Percentiles rank a stretch among this genome's conserved stretches.
Conservation (phyloP, 2,113 vertebrate genomes). For the Lutjanus erythropterus region DNA sequence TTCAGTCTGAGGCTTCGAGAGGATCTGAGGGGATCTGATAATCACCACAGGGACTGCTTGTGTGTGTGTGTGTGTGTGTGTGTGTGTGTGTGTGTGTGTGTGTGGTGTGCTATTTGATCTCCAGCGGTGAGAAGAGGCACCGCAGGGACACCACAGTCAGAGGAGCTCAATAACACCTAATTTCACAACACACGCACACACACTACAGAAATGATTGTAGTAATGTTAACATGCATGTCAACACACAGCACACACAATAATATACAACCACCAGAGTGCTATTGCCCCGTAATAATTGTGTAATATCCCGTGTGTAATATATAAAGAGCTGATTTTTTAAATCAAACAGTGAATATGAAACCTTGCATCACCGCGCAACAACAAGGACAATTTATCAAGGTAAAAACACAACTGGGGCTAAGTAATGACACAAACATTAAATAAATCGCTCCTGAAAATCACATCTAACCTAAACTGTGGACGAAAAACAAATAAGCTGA, state of each 20-base stretch:
- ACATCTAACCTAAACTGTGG: slow-evolving; percentile 50
- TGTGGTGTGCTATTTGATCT: slow-evolving; percentile 50
- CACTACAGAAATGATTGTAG: slow-evolving; percentile 12
- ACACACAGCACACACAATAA: slow-evolving; percentile 12
- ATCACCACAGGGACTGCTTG: slow-evolving; percentile 90
- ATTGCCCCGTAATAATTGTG: slow-evolving; percentile 53
- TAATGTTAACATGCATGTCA: slow-evolving; percentile 30
- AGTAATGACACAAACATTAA: slow-evolving; percentile 74
- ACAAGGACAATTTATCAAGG: slow-evolving; percentile 76
- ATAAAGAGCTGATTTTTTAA: slow-evolving; percentile 52
- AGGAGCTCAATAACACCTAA: slow-evolving; percentile 59
- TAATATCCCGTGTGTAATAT: slow-evolving; percentile 45
- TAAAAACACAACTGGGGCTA: slow-evolving; percentile 55
- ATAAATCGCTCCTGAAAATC: slow-evolving; percentile 66
- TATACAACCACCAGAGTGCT: slow-evolving; percentile 44
- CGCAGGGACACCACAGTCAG: slow-evolving; percentile 53
- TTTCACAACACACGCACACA: slow-evolving; percentile 49
- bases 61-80: neutral
- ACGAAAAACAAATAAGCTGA: slow-evolving; percentile 57
- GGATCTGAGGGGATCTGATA: slow-evolving; percentile 97
- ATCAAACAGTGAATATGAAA: slow-evolving; percentile 64
- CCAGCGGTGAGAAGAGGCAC: slow-evolving; percentile 55
- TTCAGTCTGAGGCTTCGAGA: slow-evolving; percentile 95
- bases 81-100: slow-evolving; percentile 14
- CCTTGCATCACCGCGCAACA: slow-evolving; percentile 54